Percentiles rank a stretch among this genome's conserved stretches.
Evolutionary conservation across 2,888 invertebrate species (phyloP).

Genomic region (Liposcelis brunnea): DNA sequence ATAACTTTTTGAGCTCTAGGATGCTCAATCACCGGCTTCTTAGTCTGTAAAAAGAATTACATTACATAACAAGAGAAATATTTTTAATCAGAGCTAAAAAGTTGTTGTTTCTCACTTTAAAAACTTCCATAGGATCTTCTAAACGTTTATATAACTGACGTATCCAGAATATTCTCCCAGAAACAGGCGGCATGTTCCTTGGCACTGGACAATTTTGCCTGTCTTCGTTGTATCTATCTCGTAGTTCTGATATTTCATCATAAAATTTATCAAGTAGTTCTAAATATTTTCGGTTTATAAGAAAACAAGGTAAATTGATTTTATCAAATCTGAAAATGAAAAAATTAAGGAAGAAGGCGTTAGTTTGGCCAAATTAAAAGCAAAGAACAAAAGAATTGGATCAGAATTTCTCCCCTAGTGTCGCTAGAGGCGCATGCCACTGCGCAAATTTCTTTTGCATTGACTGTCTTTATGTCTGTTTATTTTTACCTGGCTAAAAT

Average conservation of each 20-base stretch:
- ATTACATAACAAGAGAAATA: not conserved
- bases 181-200: slow-evolving; percentile 58
- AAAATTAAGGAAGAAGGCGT: not conserved
- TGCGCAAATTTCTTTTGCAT: too few relatives aligned
- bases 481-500: slow-evolving; percentile 7
- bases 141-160: slow-evolving; percentile 57
- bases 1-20: slow-evolving; percentile 55
- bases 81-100: not conserved
- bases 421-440: too few relatives aligned
- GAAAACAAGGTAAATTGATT: slow-evolving; percentile 49
- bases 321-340: slow-evolving; percentile 44
- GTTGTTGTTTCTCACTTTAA: slow-evolving; percentile 14
- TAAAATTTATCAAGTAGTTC: slow-evolving; percentile 49
- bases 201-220: slow-evolving; percentile 55
- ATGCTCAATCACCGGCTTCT: slow-evolving; percentile 32
- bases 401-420: too few relatives aligned
- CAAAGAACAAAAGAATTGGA: slow-evolving; percentile 15
- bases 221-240: slow-evolving; percentile 63
- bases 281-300: slow-evolving; percentile 55
- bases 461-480: too few relatives aligned
- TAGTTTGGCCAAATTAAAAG: not conserved
- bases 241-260: slow-evolving; percentile 46
- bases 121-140: slow-evolving; percentile 52
- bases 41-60: slow-evolving; percentile 13
- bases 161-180: slow-evolving; percentile 71